Base-by-base conservation (phyloP, 64 coral and sea anemone species). In the Pocillopora verrucosa region DNA sequence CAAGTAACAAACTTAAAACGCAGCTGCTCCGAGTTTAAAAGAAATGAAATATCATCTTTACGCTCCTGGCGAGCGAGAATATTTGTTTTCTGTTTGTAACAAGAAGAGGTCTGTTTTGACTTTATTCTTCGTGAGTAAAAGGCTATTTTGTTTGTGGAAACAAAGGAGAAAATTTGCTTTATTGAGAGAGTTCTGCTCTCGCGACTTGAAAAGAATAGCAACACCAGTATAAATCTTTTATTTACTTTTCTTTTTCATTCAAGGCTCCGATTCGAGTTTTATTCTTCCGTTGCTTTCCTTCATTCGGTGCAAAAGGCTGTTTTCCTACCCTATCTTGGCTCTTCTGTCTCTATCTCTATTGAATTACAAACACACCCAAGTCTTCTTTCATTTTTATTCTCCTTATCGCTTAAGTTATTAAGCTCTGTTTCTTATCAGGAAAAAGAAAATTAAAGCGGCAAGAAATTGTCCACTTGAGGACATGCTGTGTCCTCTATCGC, bases 21-120 rank as follows among this genome's bases (percentile, higher is more conserved):
- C 82, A 85, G 19, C 82, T 85, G 82, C 82, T n/a, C 22, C 7
- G 16, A 25, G 11, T n/a, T 56, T 72, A 13, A 85, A 85, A 45
- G 82, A 85, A 85, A 72, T 85, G 69, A 56, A 85, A 85, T 85
- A 85, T 57, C 36, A 16, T 14, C 17, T 85, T 85, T 65, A 12
- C 20, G 16, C 82, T 68, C 82, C 65, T 72, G 65, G 82, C 63
- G 82, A 72, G 82, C 72, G 82, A 36, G 37, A 57, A 25, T 24
- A 26, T 13, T 67, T 58, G 7, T 56, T 16, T 13, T 19, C 11
- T 26, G 82, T 26, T 85, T 41, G 20, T 67, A 85, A 72, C 51
- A 16, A 72, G 22, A 19, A n/a, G 36, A 70, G 10, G 11, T 51
- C 34, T 0, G 16, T 38, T 84, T 65, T 69, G 35, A 68, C 51